phyloP scores from a whole-genome alignment of 2,113 vertebrate genomes.

The Ceyx cyanopectus region DNA sequence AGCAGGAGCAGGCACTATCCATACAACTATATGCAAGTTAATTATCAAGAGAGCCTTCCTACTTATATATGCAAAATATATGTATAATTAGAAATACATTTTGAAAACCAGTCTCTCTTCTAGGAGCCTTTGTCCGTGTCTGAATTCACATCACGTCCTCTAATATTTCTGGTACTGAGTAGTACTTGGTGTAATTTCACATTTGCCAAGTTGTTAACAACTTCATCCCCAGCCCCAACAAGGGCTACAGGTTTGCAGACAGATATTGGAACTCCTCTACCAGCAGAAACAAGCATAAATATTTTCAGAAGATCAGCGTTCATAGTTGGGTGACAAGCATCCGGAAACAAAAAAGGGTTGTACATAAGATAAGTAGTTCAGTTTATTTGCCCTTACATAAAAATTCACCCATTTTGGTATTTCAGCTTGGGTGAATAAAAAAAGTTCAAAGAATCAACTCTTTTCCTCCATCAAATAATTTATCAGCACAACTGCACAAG shows the following conservation, averaged over 20 bases:
- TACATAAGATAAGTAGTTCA: not conserved
- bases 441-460: not conserved
- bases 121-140: not conserved
- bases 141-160: not conserved
- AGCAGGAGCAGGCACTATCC: not conserved
- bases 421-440: not conserved
- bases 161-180: not conserved
- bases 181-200: not conserved
- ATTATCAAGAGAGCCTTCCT: not conserved
- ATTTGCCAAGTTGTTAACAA: not conserved
- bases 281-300: not conserved
- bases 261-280: not conserved
- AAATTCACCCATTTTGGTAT: not conserved
- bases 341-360: not conserved
- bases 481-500: not conserved
- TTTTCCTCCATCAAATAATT: not conserved
- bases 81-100: not conserved
- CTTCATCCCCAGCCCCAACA: not conserved
- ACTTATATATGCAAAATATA: not conserved
- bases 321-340: fast-evolving
- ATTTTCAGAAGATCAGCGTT: not conserved
- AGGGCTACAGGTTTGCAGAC: not conserved
- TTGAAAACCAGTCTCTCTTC: not conserved
- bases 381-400: not conserved
- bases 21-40: not conserved